These are phyloP conservation scores for Enteromius paludinosus DNA, from an alignment of 2,797 vertebrate genomes.

Conservation along the genomic window DNA sequence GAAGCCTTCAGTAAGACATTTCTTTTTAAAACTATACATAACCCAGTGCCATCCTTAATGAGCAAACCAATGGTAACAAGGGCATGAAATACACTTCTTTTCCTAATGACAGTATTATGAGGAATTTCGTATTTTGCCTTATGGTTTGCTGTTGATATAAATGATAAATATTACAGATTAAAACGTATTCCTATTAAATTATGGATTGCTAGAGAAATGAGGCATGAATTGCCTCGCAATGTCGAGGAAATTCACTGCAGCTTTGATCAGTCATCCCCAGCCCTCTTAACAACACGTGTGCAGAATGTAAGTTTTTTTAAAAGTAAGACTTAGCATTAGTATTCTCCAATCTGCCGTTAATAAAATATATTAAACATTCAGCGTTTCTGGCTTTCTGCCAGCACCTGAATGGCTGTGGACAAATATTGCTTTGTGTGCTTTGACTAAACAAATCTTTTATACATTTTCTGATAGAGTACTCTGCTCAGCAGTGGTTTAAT, in stretches of 20 bases:
- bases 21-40: not conserved
- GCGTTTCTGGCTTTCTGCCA: conserved; percentile 25
- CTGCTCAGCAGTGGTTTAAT: conserved; percentile 39
- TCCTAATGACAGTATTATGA: not conserved
- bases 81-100: not conserved
- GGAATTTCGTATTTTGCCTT: not conserved
- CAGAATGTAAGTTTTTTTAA: not conserved
- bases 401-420: conserved; percentile 18
- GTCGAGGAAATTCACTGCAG: not conserved
- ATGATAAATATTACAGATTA: not conserved
- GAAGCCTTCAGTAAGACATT: not conserved
- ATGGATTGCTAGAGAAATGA: not conserved
- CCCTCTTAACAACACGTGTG: not conserved
- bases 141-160: conserved; percentile 5
- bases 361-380: conserved; percentile 27
- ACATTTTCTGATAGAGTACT: not conserved
- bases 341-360: conserved; percentile 10
- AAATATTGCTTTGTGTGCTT: conserved; percentile 36
- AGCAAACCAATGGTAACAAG: not conserved
- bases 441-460: conserved; percentile 43
- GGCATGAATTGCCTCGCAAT: not conserved
- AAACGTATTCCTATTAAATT: conserved; percentile 6
- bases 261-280: conserved; percentile 4
- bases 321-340: not conserved
- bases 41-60: not conserved